phyloP scores from a whole-genome alignment of 2,113 vertebrate species.

The Sardina pilchardus region DNA sequence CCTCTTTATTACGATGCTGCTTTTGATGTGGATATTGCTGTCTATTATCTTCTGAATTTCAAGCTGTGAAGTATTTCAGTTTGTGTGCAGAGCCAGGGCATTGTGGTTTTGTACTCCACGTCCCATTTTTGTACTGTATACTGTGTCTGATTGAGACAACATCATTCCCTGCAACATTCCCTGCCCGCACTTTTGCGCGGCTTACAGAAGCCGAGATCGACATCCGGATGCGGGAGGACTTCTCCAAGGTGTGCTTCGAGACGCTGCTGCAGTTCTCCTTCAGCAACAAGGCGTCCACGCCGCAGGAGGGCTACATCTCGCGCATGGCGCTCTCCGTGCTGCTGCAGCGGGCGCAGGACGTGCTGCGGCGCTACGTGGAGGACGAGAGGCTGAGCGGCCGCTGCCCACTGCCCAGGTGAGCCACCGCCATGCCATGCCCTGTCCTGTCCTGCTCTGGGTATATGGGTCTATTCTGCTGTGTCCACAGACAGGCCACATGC shows the following conservation, averaged over 20 bases:
- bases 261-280: constrained; percentile 98
- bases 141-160: background rate
- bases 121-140: background rate
- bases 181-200: background rate
- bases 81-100: background rate
- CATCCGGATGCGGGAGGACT: constrained; percentile 94
- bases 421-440: background rate
- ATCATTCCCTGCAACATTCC: background rate
- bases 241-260: constrained; percentile 99
- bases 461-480: background rate
- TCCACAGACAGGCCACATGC: background rate
- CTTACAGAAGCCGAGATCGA: constrained; percentile 93
- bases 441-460: background rate
- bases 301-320: constrained; percentile 98
- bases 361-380: constrained; percentile 90
- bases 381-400: constrained; percentile 95
- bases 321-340: constrained; percentile 97
- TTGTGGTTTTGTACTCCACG: background rate
- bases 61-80: background rate
- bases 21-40: background rate
- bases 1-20: background rate
- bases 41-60: background rate
- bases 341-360: constrained; percentile 92
- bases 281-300: constrained; percentile 95
- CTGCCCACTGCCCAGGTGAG: constrained; percentile 84